Base-by-base conservation (phyloP, 2,113 vertebrate genomes). In the Hystrix cristata region DNA sequence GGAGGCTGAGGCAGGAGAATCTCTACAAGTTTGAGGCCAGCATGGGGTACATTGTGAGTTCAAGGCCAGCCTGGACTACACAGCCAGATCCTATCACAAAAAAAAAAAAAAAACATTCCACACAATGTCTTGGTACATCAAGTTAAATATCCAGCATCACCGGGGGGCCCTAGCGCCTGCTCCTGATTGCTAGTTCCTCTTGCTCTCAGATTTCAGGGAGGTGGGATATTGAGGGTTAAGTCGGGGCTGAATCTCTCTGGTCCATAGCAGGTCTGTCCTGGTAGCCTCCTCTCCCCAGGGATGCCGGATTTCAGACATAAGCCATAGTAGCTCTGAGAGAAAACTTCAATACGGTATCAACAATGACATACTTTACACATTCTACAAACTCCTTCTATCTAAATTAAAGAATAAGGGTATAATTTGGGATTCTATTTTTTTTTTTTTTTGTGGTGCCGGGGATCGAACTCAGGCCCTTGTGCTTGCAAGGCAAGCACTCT, bases 271-370 rank as follows among this genome's bases (percentile, higher is more conserved):
- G 86, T 93, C 89, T 93, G 87, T 85, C 87, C 87, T 78, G 81
- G 74, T 76, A 69, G 65, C 80, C 72, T 96, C 64, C 81, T 95
- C 76, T 95, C 69, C 38, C 87, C 14, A 92, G 87, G 55, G 69
- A 97, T 43, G 93, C 72, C 23, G 11, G 74, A 96, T 96, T 87
- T 98, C 94, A 96, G 88, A 65, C 85, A 81, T 60, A 87, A 95
- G 38, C 38, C 78, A 86, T 65, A 59, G 84, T 87, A 80, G 80
- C 57, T 96, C 90, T 95, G 90, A 96, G 81, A 93, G 84, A 96
- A 97, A 95, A 95, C 94, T 90, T 95, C 81, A 95, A 64, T 80
- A 88, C 69, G 89, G 23, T 78, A 90, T 76, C 91, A 96, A 94
- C 13, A 38, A 80, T 64, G 71, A 94, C 76, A 53, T 48, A 74